Conservation (phyloP, 2,888 invertebrate species). For the Caenorhabditis panamensis region DNA sequence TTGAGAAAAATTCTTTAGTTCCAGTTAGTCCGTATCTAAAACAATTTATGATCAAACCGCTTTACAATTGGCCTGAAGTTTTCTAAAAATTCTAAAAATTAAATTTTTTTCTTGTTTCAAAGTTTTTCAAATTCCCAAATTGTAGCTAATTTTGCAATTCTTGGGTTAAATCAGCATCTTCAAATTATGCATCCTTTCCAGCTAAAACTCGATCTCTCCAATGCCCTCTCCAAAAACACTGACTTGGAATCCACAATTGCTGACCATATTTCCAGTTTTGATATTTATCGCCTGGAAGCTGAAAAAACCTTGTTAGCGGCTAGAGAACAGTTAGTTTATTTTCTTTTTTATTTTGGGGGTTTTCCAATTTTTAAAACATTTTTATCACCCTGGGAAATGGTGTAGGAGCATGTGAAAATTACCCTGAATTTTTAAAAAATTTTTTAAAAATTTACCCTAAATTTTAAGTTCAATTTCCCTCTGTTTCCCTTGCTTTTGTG, state of each 20-base stretch:
- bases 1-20: too few species aligned
- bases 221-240: not conserved
- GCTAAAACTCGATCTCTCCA: constrained; percentile 30
- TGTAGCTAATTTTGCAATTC: too few species aligned
- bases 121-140: too few species aligned
- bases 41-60: too few species aligned
- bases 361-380: not conserved
- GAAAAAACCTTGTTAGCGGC: constrained; percentile 48
- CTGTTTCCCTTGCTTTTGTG: constrained; percentile 15
- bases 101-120: too few species aligned
- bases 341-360: constrained; percentile 9
- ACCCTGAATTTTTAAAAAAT: not conserved
- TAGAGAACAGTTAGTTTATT: constrained; percentile 52
- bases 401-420: constrained; percentile 36
- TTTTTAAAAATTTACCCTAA: not conserved
- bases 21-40: too few species aligned
- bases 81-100: not conserved
- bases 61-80: too few species aligned
- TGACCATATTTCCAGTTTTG: constrained; percentile 45
- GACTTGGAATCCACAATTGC: constrained; percentile 36
- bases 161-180: too few species aligned
- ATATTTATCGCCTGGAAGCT: constrained; percentile 53
- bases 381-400: constrained; percentile 33
- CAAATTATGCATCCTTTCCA: too few species aligned
- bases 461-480: constrained; percentile 8